Evolutionary conservation across 2,113 vertebrate species (phyloP).

Genomic region (Indicator indicator): DNA sequence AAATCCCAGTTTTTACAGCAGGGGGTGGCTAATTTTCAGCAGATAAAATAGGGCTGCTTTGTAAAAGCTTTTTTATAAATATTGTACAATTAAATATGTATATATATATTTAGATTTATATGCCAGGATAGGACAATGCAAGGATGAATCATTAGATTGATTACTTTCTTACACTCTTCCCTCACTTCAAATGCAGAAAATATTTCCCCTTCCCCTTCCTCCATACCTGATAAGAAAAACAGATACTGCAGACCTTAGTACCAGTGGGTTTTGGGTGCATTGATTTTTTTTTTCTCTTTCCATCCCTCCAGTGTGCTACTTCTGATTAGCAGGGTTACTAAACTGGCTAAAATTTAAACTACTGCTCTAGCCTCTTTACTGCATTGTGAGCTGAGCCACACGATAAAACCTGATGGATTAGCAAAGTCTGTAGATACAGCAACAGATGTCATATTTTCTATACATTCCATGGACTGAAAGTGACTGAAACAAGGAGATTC

Average conservation of each 20-base stretch:
- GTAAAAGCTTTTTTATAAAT: constrained; percentile 34
- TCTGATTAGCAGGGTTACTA: constrained; percentile 67
- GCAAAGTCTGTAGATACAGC: constrained; percentile 34
- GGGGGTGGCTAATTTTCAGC: constrained; percentile 59
- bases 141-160: constrained; percentile 10
- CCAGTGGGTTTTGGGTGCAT: not conserved
- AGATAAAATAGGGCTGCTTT: constrained; percentile 39
- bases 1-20: constrained; percentile 55
- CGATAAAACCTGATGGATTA: constrained; percentile 68
- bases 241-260: not conserved
- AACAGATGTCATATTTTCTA: constrained; percentile 20
- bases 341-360: constrained; percentile 52
- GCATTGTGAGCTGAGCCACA: constrained; percentile 43
- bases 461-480: not conserved
- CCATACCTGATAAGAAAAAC: not conserved
- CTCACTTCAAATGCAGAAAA: not conserved
- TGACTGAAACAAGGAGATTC: not conserved
- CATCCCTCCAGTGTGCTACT: not conserved
- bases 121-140: not conserved
- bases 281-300: too few relatives aligned
- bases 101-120: constrained; percentile 16
- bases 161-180: not conserved
- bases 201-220: not conserved
- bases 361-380: constrained; percentile 38
- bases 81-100: constrained; percentile 44